phyloP scores from a whole-genome alignment of 2,888 invertebrate species.

The Lucinisca nassula region DNA sequence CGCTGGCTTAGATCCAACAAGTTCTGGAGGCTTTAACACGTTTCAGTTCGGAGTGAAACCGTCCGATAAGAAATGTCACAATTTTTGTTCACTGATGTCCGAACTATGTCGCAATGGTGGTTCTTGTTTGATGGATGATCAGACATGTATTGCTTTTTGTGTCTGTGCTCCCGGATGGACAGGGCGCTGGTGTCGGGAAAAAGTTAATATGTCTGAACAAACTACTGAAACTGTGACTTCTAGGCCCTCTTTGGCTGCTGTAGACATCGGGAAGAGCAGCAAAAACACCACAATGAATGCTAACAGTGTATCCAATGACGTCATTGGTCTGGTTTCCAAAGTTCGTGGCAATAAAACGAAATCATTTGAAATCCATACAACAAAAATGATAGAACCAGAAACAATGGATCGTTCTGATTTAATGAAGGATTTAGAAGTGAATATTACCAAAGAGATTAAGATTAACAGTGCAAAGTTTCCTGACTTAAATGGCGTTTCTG shows the following conservation, averaged over 20 bases:
- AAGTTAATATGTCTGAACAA: neutral
- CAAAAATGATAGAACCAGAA: neutral
- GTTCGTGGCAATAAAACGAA: neutral
- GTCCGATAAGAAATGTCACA: constrained; percentile 42
- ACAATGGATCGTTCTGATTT: neutral
- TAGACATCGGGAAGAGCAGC: neutral
- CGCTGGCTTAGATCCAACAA: neutral
- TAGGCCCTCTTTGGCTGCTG: neutral
- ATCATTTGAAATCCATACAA: neutral
- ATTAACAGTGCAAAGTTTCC: neutral
- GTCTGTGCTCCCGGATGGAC: constrained; percentile 63
- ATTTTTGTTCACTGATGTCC: constrained; percentile 53
- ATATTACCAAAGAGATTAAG: neutral
- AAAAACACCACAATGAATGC: neutral
- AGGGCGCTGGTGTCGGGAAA: constrained; percentile 62
- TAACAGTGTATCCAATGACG: neutral
- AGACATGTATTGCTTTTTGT: constrained; percentile 67
- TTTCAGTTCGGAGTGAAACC: neutral
- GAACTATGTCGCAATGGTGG: constrained; percentile 64
- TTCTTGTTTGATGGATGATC: constrained; percentile 61
- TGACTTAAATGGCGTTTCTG: neutral
- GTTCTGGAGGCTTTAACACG: neutral
- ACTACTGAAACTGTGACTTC: neutral
- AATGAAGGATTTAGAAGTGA: neutral
- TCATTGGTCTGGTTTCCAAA: neutral